phyloP scores from a whole-genome alignment of 2,113 vertebrate genomes.

The Lepus americanus region DNA sequence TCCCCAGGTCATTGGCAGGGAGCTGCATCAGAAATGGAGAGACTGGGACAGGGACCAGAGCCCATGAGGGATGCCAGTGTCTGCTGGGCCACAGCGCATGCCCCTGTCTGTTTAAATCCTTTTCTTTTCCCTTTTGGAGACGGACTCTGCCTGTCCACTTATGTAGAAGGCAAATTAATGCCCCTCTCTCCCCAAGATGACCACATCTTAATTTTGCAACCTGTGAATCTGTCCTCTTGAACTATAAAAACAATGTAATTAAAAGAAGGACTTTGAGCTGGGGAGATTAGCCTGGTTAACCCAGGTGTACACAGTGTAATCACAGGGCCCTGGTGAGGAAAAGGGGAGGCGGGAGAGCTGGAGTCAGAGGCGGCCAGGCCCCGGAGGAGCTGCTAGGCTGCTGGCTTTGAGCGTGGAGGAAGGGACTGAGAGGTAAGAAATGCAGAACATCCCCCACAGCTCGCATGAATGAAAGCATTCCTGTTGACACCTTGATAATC shows the following conservation, averaged over 20 bases:
- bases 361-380: not conserved
- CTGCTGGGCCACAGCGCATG: no score
- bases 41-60: no score
- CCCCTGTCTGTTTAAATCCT: not conserved
- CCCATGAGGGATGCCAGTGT: no score
- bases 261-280: not conserved
- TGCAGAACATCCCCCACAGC: not conserved
- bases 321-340: not conserved
- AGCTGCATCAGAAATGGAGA: no score
- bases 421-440: not conserved
- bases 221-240: not conserved
- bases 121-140: not conserved
- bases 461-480: not conserved
- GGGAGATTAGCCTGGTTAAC: not conserved
- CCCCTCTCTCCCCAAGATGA: not conserved
- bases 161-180: not conserved
- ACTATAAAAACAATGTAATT: not conserved
- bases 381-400: not conserved
- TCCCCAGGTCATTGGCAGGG: no score
- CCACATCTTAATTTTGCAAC: not conserved
- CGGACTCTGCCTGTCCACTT: not conserved
- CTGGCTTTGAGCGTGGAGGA: not conserved
- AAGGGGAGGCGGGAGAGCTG: not conserved
- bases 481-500: not conserved
- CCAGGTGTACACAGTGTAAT: not conserved